phyloP scores from a whole-genome alignment of 2,888 invertebrate genomes.

The Lamellibrachia columna region DNA sequence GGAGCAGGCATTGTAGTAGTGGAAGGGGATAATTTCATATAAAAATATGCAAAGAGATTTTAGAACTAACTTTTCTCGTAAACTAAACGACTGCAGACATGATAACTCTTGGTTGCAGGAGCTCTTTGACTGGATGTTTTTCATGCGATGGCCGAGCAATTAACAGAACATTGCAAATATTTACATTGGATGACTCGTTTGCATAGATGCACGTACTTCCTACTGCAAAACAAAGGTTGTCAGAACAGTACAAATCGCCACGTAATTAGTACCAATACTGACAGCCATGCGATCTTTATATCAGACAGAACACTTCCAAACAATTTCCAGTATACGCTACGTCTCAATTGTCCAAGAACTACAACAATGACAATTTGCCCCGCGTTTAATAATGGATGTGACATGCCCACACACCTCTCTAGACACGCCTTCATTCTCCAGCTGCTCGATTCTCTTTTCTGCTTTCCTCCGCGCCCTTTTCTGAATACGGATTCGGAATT shows the following conservation, averaged over 20 bases:
- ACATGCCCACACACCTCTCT: slow-evolving; percentile 30
- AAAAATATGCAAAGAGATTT: neutral
- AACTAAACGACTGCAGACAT: neutral
- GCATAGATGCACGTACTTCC: no score
- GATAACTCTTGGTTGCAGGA: no score
- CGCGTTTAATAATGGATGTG: neutral
- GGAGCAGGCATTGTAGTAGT: neutral
- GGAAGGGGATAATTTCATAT: neutral
- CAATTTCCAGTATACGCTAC: no score
- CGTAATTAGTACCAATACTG: no score
- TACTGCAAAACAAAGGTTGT: no score
- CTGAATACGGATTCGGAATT: slow-evolving; percentile 42
- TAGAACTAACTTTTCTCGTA: neutral
- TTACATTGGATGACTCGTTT: no score
- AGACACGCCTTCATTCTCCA: slow-evolving; percentile 37
- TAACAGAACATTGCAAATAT: no score
- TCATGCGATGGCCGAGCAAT: neutral
- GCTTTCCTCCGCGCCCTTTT: slow-evolving; percentile 40
- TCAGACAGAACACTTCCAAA: no score
- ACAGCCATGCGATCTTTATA: no score
- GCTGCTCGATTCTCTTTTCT: slow-evolving; percentile 37
- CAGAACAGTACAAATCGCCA: no score
- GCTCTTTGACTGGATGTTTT: neutral
- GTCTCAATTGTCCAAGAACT: no score
- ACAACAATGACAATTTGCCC: neutral